phyloP scores from a whole-genome alignment of 2,797 vertebrate genomes.

The Accipiter fasciatus region DNA sequence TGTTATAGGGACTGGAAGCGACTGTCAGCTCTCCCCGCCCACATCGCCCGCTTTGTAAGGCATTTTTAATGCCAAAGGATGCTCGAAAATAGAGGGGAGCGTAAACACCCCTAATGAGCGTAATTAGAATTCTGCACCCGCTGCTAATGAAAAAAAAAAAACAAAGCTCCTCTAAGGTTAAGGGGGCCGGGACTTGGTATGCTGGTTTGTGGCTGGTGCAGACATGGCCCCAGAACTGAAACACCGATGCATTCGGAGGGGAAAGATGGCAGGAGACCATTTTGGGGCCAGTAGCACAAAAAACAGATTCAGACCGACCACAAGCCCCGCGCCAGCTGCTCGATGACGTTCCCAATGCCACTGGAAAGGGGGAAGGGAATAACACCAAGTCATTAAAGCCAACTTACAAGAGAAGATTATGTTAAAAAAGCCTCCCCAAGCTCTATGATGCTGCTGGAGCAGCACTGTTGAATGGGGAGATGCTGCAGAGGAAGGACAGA shows the following conservation, averaged over 20 bases:
- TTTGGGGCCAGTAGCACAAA: accelerated
- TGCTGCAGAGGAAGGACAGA: background rate
- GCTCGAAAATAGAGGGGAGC: background rate
- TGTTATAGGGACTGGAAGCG: accelerated
- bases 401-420: background rate
- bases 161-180: background rate
- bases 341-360: accelerated
- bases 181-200: background rate
- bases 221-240: accelerated
- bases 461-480: background rate
- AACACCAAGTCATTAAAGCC: background rate
- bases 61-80: background rate
- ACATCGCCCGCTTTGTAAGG: accelerated
- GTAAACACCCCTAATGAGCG: background rate
- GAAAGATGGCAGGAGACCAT: background rate
- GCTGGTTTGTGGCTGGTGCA: background rate
- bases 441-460: background rate
- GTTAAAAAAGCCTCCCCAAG: background rate
- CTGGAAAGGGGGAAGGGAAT: background rate
- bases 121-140: background rate
- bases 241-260: accelerated
- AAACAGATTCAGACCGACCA: accelerated
- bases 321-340: background rate
- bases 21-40: background rate
- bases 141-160: background rate